Base-by-base conservation (phyloP, 2,888 invertebrate species). In the Tinea trinotella region DNA sequence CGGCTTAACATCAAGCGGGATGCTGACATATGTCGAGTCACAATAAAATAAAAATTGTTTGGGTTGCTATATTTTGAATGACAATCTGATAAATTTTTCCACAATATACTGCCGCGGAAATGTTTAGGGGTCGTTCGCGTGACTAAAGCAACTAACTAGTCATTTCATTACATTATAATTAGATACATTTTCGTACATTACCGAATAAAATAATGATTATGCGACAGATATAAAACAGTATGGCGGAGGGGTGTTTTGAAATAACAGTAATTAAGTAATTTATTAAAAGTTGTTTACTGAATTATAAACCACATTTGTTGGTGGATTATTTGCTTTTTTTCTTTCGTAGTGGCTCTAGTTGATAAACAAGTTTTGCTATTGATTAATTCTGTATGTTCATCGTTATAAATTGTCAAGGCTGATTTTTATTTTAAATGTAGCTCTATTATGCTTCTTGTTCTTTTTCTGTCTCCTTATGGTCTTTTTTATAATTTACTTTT, bases 131-230 rank as follows among this genome's bases (percentile, higher is more conserved):
- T 40, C 40, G 35, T 40, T n/a, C 13, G 40, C 40, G 40, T 40
- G 40, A 40, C 40, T 30, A 30, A 30, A 30, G 30, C 30, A 30
- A 30, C 30, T 40, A 40, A 40, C 40, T 40, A 15, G 40, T 40
- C 40, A 40, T 40, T 40, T 40, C 40, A 40, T 40, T 40, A 40
- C 13, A 40, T 40, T 40, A 40, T 40, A 40, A 40, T 40, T 30
- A 30, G 30, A 30, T n/a, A 30, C n/a, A 30, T 30, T 30, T 30
- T 30, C 30, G 30, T 30, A 30, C 30, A 30, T 30, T 30, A 30
- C 30, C 30, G 30, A 30, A 30, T 30, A 30, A 30, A 10, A 30
- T 30, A 30, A 30, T 30, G 30, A 7, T 22, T 7, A 7, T 22
- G 22, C 7, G 22, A 22, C 22, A 22, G n/a, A n/a, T 22, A 5